Conservation (phyloP, 2,797 vertebrate genomes). For the Gila robusta region DNA sequence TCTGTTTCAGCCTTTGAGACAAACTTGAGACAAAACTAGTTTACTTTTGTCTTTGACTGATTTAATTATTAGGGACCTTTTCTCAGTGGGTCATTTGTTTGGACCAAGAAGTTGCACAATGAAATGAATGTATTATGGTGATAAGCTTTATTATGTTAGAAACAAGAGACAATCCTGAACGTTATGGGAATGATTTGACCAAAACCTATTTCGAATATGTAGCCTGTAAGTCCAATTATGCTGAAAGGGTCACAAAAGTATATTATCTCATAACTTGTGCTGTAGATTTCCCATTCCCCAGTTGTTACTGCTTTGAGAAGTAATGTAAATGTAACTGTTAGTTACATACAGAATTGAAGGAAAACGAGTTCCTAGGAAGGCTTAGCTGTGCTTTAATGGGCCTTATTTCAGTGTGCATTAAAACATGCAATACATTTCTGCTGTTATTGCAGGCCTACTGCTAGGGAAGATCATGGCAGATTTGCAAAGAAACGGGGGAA, state of each 20-base stretch:
- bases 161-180: background rate
- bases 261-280: background rate
- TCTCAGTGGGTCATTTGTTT: background rate
- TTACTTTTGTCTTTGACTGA: background rate
- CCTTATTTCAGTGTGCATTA: background rate
- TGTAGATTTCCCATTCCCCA: background rate
- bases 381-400: background rate
- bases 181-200: background rate
- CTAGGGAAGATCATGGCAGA: background rate
- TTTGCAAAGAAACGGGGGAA: background rate
- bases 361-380: background rate
- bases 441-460: conserved; percentile 4
- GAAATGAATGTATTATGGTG: conserved; percentile 48
- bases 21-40: background rate
- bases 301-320: background rate
- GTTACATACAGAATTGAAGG: conserved; percentile 5
- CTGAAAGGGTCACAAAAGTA: background rate
- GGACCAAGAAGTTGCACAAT: conserved; percentile 42
- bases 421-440: background rate
- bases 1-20: background rate
- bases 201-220: background rate
- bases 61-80: background rate
- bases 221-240: background rate
- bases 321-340: background rate
- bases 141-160: conserved; percentile 42